Evolutionary conservation across 2,797 vertebrate genomes (phyloP), one percentile per base, ranked within the genome.

Genomic region (Cheirogaleus major): DNA sequence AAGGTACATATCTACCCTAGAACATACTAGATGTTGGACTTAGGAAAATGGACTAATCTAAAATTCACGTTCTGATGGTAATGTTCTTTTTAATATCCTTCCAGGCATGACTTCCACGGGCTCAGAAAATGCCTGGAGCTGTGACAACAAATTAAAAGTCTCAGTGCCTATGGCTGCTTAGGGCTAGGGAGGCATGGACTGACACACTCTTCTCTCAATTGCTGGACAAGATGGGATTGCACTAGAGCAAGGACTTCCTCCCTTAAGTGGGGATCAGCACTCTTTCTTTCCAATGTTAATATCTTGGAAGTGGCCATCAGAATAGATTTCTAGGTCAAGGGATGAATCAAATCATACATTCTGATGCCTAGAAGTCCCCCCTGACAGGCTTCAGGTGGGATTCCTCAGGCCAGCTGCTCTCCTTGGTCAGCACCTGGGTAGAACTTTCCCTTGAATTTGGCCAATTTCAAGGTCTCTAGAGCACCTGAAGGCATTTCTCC

Each of bases 111-210:
- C 55, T 95, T 93, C 95, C 27, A 59, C 52, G 55, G 57, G 61
- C n/a, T 97, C 75, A 93, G 89, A 92, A 94, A 95, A 94, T 52
- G 13, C 41, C n/a, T 83, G 35, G 72, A 95, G 55, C 45, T 91
- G n/a, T 59, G 55, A 84, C 13, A 88, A 45, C 83, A 93, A 95
- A 92, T 83, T 83, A 83, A 96, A 95, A 92, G 15, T 76, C 11
- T 89, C 57, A 12, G 55, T 87, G 23, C 20, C 35, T 89, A 22
- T 38, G 45, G 50, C 43, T 82, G 63, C 67, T 91, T 86, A 93
- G 69, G 75, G 59, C 8, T 90, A 43, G 48, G 43, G 30, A 84
- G 41, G 76, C 32, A 27, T 15, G 11, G 35, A 41, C 59, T 87
- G 18, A 83, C 61, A 81, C 2, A 55, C 85, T 91, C n/a, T 55